Evolutionary conservation across 1,140 invertebrate species (phyloP), one percentile per base, ranked within the genome.

Genomic region (Diprion similis): DNA sequence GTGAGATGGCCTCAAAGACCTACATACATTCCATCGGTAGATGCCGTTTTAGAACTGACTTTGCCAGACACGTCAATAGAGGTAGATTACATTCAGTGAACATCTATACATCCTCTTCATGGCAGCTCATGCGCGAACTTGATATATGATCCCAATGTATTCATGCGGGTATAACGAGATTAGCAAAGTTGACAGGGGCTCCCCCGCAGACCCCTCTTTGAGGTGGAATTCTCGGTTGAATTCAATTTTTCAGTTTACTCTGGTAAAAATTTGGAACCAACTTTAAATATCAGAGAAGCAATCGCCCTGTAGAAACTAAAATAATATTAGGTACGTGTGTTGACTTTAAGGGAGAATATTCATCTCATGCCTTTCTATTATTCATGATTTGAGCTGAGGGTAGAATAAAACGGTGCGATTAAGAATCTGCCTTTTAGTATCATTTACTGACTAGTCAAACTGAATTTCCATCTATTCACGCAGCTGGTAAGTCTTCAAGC

Each of bases 201-300:
- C 59, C 64, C 48, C 70, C 69, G 64, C 18, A 64, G 74, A 67
- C 9, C 6, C 7, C 51, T 59, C 51, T 59, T 59, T 17, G 11
- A 59, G 51, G 51, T 37, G 51, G 9, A 3, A 8, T 59, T 59
- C 11, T 15, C 72, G 71, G 77, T 70, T 66, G 77, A 81, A 78
- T 81, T 77, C 77, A 79, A 81, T 78, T 78, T 81, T 81, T 81
- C 75, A 76, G 51, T 59, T 0, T 59, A 4, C 51, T 59, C 11
- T 59, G 51, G 4, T 59, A 17, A 17, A 10, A 59, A 59, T 37
- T 1, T 6, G 24, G 24, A 37, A 37, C 6, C 24, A 37, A 37
- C 24, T 37, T 6, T 37, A 6, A 37, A 37, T 37, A 37, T 37
- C 24, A 37, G 24, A 1, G 24, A 37, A 37, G 24, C 24, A 37